These are phyloP conservation scores for Ladona fulva DNA, from an alignment of 1,140 invertebrate genomes.

Conservation along the genomic window DNA sequence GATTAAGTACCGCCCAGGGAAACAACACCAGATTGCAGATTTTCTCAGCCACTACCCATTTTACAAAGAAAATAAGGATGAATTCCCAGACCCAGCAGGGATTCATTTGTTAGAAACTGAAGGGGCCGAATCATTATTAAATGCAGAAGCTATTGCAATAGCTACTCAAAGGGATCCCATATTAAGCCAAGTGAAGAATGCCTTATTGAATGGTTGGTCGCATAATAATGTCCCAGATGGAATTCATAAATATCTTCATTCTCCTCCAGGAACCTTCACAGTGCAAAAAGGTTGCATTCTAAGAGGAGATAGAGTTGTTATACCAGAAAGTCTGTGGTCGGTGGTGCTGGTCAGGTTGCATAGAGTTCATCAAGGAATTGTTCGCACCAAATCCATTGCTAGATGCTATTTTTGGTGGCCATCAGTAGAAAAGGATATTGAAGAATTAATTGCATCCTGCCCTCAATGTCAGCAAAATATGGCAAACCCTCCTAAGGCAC, in stretches of 20 bases:
- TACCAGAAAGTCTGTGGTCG: not conserved
- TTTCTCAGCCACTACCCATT: too few relatives aligned
- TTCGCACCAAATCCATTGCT: too few relatives aligned
- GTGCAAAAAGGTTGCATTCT: not conserved
- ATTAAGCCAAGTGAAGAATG: not conserved
- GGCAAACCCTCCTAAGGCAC: slow-evolving; percentile 13
- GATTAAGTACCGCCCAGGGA: too few relatives aligned
- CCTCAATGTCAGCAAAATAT: slow-evolving; percentile 20
- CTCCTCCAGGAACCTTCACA: not conserved
- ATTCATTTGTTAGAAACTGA: too few relatives aligned
- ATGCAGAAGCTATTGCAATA: too few relatives aligned
- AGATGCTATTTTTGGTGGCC: not conserved
- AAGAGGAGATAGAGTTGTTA: not conserved
- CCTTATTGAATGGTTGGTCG: not conserved
- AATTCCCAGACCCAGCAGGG: too few relatives aligned
- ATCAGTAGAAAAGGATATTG: slow-evolving; percentile 31
- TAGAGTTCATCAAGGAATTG: too few relatives aligned
- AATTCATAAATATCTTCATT: not conserved
- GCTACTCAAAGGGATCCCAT: not conserved
- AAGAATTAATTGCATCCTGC: slow-evolving; percentile 26
- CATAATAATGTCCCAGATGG: not conserved
- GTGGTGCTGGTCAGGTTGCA: not conserved
- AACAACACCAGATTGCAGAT: too few relatives aligned
- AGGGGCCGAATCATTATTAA: too few relatives aligned
- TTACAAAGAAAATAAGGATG: too few relatives aligned